phyloP scores from a whole-genome alignment of 1,140 invertebrate species.

The Oncopeltus fasciatus region DNA sequence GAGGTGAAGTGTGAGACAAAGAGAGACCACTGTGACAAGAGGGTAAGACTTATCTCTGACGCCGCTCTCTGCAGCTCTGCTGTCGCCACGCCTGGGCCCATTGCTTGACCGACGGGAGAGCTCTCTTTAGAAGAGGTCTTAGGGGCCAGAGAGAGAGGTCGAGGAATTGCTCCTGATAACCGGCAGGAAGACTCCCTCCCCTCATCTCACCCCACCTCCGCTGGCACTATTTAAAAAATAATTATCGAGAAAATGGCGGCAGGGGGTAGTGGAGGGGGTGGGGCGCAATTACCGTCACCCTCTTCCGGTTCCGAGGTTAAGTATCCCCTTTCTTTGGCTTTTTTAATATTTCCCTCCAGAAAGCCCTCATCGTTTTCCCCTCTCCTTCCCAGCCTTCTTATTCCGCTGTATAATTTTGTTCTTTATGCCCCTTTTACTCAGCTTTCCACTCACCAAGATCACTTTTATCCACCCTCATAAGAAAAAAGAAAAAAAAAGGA shows the following conservation, averaged over 20 bases:
- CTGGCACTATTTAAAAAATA: constrained; percentile 4
- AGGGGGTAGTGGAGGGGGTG: neutral
- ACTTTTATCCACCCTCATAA: too few relatives aligned
- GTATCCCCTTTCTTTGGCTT: constrained; percentile 9
- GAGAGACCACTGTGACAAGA: neutral
- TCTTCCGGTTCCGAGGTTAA: neutral
- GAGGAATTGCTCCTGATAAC: neutral
- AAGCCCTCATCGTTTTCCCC: neutral
- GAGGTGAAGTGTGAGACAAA: too few relatives aligned
- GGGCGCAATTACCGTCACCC: neutral
- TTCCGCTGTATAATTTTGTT: too few relatives aligned
- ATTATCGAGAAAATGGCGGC: constrained; percentile 8
- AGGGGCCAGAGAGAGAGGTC: neutral
- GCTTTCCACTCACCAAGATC: too few relatives aligned
- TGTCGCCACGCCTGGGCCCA: neutral
- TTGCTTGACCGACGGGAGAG: neutral
- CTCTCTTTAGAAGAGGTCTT: constrained; percentile 15
- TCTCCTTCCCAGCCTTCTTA: neutral
- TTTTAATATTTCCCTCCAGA: constrained; percentile 7
- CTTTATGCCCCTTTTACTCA: too few relatives aligned
- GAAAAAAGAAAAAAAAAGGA: too few relatives aligned
- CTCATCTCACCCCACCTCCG: neutral
- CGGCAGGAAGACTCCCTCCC: neutral
- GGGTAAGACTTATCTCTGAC: constrained; percentile 1
- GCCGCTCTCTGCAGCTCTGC: neutral